These are phyloP conservation scores for Perithous albicinctus DNA, from an alignment of 2,888 invertebrate genomes.

Conservation along the genomic window DNA sequence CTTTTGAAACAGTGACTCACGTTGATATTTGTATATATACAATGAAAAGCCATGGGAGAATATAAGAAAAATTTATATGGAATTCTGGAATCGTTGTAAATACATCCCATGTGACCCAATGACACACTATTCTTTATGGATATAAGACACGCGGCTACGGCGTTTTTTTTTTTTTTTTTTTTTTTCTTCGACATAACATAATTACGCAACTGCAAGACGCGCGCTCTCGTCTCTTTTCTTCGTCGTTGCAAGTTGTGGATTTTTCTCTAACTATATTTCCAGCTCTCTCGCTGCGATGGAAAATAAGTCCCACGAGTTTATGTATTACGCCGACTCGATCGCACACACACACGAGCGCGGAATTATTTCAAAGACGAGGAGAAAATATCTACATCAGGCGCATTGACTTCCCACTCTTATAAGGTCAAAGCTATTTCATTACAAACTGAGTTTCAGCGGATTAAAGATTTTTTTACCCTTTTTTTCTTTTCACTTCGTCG, in stretches of 20 bases:
- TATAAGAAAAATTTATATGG: conserved; percentile 10
- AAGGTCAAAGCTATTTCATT: conserved; percentile 1
- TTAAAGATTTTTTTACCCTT: not conserved
- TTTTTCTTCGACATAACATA: conserved; percentile 46
- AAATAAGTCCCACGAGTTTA: conserved; percentile 59
- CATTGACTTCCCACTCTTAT: not conserved
- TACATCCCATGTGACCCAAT: conserved; percentile 60
- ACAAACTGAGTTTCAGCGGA: not conserved
- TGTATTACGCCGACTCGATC: not conserved
- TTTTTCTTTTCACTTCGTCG: not conserved
- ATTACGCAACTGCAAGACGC: conserved; percentile 54
- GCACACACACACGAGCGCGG: conserved; percentile 4
- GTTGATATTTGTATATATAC: not conserved
- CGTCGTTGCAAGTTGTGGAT: conserved; percentile 36
- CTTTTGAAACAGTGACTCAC: not conserved
- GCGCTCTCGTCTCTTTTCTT: not conserved
- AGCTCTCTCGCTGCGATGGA: conserved; percentile 54
- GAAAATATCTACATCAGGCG: not conserved
- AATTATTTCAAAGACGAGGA: conserved; percentile 6
- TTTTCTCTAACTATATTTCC: conserved; percentile 34
- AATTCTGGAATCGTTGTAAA: conserved; percentile 30
- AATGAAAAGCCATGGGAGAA: conserved; percentile 1
- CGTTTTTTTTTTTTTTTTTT: too few species aligned
- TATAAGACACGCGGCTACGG: conserved; percentile 45
- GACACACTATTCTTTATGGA: conserved; percentile 60